Conservation (phyloP, 1,140 invertebrate species). For the Heliothis virescens region DNA sequence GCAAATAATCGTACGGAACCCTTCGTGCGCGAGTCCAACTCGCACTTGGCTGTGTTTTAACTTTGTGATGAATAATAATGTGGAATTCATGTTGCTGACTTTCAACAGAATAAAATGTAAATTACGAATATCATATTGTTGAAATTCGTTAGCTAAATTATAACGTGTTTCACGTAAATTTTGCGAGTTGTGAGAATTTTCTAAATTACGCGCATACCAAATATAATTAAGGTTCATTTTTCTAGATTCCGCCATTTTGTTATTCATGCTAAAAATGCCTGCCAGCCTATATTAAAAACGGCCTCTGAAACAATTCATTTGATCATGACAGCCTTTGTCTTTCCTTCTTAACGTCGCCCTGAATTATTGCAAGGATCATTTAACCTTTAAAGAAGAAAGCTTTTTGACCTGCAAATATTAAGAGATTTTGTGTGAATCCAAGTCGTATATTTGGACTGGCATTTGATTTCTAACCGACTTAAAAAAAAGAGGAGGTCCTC, state of each 20-base stretch:
- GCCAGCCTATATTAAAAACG: slow-evolving; percentile 10
- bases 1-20: too few relatives aligned
- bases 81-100: too few relatives aligned
- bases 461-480: too few relatives aligned
- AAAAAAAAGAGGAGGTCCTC: too few relatives aligned
- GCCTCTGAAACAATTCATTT: slow-evolving; percentile 8
- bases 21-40: too few relatives aligned
- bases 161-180: not conserved
- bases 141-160: too few relatives aligned
- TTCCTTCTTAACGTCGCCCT: not conserved
- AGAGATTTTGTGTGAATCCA: not conserved
- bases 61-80: too few relatives aligned
- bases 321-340: slow-evolving; percentile 1
- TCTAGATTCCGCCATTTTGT: slow-evolving; percentile 11
- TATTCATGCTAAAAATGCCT: slow-evolving; percentile 6
- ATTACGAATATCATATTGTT: too few relatives aligned
- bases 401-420: slow-evolving; percentile 6
- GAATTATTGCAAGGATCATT: slow-evolving; percentile 26
- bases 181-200: not conserved
- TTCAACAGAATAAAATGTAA: too few relatives aligned
- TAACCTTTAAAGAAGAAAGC: not conserved
- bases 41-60: too few relatives aligned
- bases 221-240: slow-evolving; percentile 21
- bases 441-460: not conserved
- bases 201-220: not conserved